A percentile compares a stretch with the other conserved stretches of the same genome.
Conservation (phyloP, 53 echinoderm and acorn worm genomes). For the Echinometra lucunter region DNA sequence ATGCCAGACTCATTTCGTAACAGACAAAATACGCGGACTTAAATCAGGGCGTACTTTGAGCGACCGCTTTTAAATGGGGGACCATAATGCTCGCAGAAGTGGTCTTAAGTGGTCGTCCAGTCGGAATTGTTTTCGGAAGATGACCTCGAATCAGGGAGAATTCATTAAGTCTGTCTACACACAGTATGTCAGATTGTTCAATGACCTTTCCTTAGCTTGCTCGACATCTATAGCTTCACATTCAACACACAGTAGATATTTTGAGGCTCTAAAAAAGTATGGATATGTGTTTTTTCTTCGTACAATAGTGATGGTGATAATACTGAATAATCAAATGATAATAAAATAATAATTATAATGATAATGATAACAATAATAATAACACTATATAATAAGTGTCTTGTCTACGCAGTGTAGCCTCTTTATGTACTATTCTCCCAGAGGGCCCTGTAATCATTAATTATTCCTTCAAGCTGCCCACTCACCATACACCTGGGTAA, state of each 20-base stretch:
- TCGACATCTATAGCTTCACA: background rate
- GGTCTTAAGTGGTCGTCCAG: background rate
- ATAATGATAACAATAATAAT: too few species aligned
- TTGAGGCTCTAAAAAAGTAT: too few species aligned
- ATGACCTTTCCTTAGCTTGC: background rate
- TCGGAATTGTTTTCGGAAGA: conserved; percentile 20
- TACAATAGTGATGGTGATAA: too few species aligned
- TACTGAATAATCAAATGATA: too few species aligned
- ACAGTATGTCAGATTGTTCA: background rate
- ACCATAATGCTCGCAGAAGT: background rate
- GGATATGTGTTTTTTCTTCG: too few species aligned
- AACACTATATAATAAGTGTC: background rate
- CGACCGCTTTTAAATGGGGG: background rate
- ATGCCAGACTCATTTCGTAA: background rate
- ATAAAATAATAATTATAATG: too few species aligned
- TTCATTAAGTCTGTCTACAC: background rate
- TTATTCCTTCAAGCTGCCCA: too few species aligned
- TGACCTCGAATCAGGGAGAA: background rate
- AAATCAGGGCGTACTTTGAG: background rate
- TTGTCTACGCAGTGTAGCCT: too few species aligned
- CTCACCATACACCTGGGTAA: too few species aligned
- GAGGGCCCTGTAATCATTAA: too few species aligned
- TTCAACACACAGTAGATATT: too few species aligned
- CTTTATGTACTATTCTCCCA: too few species aligned
- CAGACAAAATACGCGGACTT: background rate